Evolutionary conservation across 2,888 invertebrate species (phyloP), one percentile per base, ranked within the genome.

Genomic region (Melanargia galathea): DNA sequence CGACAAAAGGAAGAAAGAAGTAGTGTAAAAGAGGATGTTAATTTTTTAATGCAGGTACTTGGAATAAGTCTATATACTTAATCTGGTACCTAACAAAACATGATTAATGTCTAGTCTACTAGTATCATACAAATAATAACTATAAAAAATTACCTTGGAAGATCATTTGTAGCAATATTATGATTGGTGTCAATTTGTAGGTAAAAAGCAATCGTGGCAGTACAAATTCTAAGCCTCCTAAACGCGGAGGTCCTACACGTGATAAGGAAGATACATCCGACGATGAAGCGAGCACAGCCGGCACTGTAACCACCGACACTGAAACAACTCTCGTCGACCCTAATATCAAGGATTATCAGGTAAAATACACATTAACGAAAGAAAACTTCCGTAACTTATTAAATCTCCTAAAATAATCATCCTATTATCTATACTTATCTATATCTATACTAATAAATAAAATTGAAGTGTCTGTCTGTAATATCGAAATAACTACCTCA

Each of bases 261-360:
- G 90, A 91, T 7, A 86, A 79, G 55, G 90, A 92, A 1, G 92
- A 91, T 16, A 59, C 66, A 48, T 92, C 92, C 1, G 93, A 93
- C 64, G 93, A 93, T 65, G 92, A 92, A 18, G 78, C 87, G 24
- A 92, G 93, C 70, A 88, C 88, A 18, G 81, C 92, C 1, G 89
- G 90, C 4, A 94, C 95, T 1, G 93, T 93, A 70, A 95, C 95
- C 49, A 74, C 75, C 4, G 74, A 74, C 40, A 95, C 95, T 0
- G 95, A 95, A 52, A 93, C 93, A 0, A 95, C 96, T 20, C 85
- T 95, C 3, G 92, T 94, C 1, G 93, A 93, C 64, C 82, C 87
- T 20, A 92, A 93, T 70, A 93, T 92, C 73, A 93, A 87, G 65
- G 93, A 93, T 60, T 90, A 92, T 69, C 92, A 93, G 91, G 92